These are phyloP conservation scores for Hydraecia micacea DNA, from an alignment of 2,888 invertebrate species.

Conservation along the genomic window DNA sequence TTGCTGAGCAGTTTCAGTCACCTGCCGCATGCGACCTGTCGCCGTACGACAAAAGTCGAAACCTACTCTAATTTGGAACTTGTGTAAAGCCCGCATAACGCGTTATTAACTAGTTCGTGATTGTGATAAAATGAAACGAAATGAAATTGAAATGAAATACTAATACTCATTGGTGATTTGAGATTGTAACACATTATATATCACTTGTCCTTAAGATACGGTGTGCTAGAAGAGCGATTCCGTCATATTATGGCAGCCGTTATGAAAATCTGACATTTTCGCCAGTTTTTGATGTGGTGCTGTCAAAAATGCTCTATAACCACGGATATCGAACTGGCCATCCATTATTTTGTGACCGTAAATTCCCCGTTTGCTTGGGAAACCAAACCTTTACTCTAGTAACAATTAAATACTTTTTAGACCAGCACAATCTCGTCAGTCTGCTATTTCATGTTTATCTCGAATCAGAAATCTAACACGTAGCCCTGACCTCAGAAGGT, in stretches of 20 bases:
- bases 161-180: background rate
- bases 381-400: background rate
- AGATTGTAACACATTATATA: background rate
- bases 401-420: background rate
- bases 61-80: no score
- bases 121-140: background rate
- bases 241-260: background rate
- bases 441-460: constrained; percentile 4
- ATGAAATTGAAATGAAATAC: background rate
- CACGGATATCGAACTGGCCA: no score
- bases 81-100: background rate
- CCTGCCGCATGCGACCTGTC: no score
- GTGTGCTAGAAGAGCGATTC: background rate
- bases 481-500: constrained; percentile 17
- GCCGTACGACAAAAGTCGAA: no score
- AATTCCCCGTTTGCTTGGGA: background rate
- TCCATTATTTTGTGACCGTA: background rate
- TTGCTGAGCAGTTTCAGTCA: no score
- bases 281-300: background rate
- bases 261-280: background rate
- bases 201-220: background rate
- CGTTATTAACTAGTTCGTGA: background rate
- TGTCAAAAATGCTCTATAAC: background rate
- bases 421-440: background rate
- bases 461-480: constrained; percentile 21